These are phyloP conservation scores for Pasiphila rectangulata DNA, from an alignment of 2,888 invertebrate species.

Conservation along the genomic window DNA sequence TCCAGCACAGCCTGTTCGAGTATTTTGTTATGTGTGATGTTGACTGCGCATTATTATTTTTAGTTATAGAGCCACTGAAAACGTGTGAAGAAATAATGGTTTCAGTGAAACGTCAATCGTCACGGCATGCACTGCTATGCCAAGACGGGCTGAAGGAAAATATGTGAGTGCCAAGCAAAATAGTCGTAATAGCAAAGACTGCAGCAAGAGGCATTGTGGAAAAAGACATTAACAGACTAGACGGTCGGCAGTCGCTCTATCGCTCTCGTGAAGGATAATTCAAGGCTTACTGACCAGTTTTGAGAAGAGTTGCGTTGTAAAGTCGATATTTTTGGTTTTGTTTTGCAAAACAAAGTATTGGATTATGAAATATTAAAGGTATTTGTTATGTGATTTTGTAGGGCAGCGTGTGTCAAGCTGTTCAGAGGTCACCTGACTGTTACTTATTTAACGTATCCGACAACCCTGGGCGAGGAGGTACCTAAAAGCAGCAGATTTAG, in stretches of 20 bases:
- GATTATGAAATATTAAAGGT: too few relatives aligned
- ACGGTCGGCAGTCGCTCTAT: background rate
- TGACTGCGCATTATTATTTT: too few relatives aligned
- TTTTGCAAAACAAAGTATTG: background rate
- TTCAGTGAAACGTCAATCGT: slow-evolving; percentile 42
- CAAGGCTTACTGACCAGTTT: background rate
- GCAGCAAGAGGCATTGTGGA: background rate
- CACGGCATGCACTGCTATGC: slow-evolving; percentile 22
- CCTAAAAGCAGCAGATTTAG: slow-evolving; percentile 74
- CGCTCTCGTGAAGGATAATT: background rate
- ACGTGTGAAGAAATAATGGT: slow-evolving; percentile 45
- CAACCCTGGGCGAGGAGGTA: slow-evolving; percentile 35
- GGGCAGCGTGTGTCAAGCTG: too few relatives aligned
- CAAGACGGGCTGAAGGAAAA: slow-evolving; percentile 15
- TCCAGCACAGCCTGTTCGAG: too few relatives aligned
- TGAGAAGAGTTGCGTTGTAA: background rate
- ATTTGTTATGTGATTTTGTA: too few relatives aligned
- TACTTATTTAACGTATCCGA: slow-evolving; percentile 46
- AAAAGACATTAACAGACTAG: background rate
- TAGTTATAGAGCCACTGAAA: too few relatives aligned
- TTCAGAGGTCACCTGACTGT: background rate
- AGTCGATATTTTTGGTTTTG: background rate
- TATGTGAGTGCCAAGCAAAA: slow-evolving; percentile 5
- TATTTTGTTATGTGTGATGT: too few relatives aligned
- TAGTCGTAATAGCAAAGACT: background rate